Percentiles rank a stretch among this genome's conserved stretches.
phyloP scores from a whole-genome alignment of 2,113 vertebrate genomes.

The Pelodiscus sinensis region DNA sequence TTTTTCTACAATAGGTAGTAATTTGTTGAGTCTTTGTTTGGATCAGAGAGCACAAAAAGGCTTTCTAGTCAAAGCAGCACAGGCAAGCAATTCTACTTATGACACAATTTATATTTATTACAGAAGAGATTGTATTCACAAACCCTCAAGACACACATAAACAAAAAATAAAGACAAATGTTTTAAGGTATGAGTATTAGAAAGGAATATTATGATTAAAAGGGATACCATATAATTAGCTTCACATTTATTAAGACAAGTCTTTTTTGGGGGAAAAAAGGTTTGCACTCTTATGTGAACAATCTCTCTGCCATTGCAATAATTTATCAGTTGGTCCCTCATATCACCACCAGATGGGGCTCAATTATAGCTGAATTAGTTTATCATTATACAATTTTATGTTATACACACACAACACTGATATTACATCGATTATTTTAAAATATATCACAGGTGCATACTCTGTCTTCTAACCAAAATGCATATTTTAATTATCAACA shows the following conservation, averaged over 20 bases:
- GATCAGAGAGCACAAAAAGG: background rate
- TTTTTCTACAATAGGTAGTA: background rate
- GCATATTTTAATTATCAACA: conserved; percentile 29
- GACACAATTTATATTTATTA: background rate
- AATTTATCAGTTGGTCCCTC: conserved; percentile 34
- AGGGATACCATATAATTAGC: background rate
- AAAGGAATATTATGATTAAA: background rate
- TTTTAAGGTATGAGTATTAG: background rate
- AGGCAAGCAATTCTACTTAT: background rate
- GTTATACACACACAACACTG: background rate
- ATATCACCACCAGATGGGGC: conserved; percentile 80
- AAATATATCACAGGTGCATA: background rate
- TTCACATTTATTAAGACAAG: background rate
- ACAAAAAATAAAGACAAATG: background rate
- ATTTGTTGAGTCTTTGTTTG: background rate
- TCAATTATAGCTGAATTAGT: conserved; percentile 70
- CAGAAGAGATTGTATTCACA: background rate
- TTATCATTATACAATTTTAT: background rate
- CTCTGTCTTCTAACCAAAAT: conserved; percentile 1
- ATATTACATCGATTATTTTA: conserved; percentile 17
- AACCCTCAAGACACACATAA: background rate
- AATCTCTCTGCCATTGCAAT: background rate
- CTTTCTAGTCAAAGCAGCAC: background rate
- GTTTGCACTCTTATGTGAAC: background rate
- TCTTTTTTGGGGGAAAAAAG: background rate